phyloP scores from a whole-genome alignment of 2,888 invertebrate species.

The Limenitis camilla region DNA sequence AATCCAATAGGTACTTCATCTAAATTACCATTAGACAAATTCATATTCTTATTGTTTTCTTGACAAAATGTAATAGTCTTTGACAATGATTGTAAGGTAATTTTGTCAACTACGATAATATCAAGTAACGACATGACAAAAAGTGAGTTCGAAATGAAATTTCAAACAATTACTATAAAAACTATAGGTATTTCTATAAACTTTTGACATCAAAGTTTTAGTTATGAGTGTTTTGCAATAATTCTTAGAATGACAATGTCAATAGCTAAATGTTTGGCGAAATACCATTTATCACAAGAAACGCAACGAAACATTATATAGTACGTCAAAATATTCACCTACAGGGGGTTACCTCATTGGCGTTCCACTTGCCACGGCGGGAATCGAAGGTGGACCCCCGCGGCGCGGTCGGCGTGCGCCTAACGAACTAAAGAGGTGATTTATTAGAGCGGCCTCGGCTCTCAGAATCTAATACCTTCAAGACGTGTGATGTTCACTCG shows the following conservation, averaged over 20 bases:
- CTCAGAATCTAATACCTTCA: conserved; percentile 62
- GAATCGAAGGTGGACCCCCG: conserved; percentile 66
- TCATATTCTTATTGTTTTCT: too few relatives aligned
- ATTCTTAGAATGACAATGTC: conserved; percentile 14
- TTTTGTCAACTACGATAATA: too few relatives aligned
- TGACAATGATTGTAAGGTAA: too few relatives aligned
- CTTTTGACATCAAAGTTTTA: too few relatives aligned
- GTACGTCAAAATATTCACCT: conserved; percentile 68
- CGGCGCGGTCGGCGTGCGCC: conserved; percentile 55
- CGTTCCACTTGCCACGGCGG: conserved; percentile 59
- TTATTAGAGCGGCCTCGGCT: conserved; percentile 49
- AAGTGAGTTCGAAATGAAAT: too few relatives aligned
- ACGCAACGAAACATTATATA: conserved; percentile 41
- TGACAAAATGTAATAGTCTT: too few relatives aligned
- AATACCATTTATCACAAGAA: conserved; percentile 49
- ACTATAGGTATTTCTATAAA: too few relatives aligned
- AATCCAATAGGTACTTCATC: too few relatives aligned
- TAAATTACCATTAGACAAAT: too few relatives aligned
- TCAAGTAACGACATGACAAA: too few relatives aligned
- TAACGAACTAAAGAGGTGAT: conserved; percentile 69
- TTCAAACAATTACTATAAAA: too few relatives aligned
- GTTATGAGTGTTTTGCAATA: too few relatives aligned
- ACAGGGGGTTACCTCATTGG: conserved; percentile 59
- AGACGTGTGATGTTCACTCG: conserved; percentile 57
- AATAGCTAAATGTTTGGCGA: conserved; percentile 14